These are phyloP conservation scores for Salvator merianae DNA, from an alignment of 2,113 vertebrate species.

Conservation along the genomic window DNA sequence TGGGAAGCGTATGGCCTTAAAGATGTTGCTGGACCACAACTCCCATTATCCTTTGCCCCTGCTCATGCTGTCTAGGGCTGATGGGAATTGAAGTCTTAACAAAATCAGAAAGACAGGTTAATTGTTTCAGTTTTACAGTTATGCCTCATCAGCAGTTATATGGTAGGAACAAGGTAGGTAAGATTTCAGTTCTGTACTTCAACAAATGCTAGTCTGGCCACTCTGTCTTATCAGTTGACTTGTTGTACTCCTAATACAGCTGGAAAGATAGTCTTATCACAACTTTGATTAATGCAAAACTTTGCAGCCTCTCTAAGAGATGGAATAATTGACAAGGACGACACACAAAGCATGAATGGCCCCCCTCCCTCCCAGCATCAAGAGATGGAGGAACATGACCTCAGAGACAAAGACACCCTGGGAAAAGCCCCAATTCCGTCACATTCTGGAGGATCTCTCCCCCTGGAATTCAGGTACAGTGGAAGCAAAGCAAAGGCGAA, in stretches of 20 bases:
- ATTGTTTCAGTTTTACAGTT: too few relatives aligned
- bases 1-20: background rate
- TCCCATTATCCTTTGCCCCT: background rate
- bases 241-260: background rate
- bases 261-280: background rate
- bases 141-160: background rate
- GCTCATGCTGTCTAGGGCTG: too few relatives aligned
- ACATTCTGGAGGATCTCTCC: conserved; percentile 22
- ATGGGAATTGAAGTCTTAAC: background rate
- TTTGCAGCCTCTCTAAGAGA: background rate
- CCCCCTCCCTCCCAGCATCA: conserved; percentile 8
- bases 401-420: conserved; percentile 31
- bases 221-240: background rate
- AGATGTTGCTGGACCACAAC: background rate
- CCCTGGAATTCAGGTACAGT: conserved; percentile 19
- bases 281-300: background rate
- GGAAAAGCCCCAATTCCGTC: conserved; percentile 14
- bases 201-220: background rate
- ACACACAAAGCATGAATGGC: conserved; percentile 29
- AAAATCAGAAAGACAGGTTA: too few relatives aligned
- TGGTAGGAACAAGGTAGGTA: background rate
- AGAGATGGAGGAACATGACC: conserved; percentile 18
- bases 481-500: background rate
- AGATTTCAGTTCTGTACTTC: background rate
- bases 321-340: conserved; percentile 13